Base-by-base conservation (phyloP, 64 coral and sea anemone genomes). In the Hydrozoanthus tunicans region DNA sequence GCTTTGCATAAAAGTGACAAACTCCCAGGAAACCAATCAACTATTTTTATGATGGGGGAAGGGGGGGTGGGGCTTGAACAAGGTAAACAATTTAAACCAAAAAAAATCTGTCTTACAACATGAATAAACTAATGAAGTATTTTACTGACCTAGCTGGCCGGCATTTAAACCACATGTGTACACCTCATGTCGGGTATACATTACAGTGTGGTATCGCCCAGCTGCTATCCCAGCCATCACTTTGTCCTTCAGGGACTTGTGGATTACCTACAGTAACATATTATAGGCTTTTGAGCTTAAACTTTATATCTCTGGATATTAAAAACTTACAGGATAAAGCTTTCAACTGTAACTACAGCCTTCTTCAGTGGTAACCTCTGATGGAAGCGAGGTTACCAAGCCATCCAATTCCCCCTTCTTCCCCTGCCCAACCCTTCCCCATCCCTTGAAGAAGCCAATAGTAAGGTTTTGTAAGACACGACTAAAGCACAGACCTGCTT, bases 161-260 rank as follows among this genome's bases (percentile, higher is more conserved):
- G 86, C 86, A 81, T 98, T 98, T 32, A 98, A 86, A 13, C 96
- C 96, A 63, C 93, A 98, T 51, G 93, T 93, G 79, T 93, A 98
- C 6, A 98, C 89, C 68, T 98, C 96, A 57, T 77, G 80, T 15
- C 10, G 75, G 9, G 91, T 95, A 55, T 89, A 93, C 70, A 98
- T 92, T 53, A 93, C 89, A 51, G 96, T 93, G 70, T 98, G 96
- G 89, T 91, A 98, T 71, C 72, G 91, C 9, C 96, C 96, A 59
- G 96, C 96, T 53, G 96, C 93, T 32, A 93, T 78, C 55, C 96
- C 96, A 59, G 93, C 27, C 4, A 98, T 79, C 6, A 13, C 15
- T 74, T 93, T 98, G 59, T 94, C 93, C 52, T 84, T 98, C 89
- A 92, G 90, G 7, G 85, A 57, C 62, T 93, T 98, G n/a, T 89